Evolutionary conservation across 1,140 invertebrate species (phyloP), one percentile per base, ranked within the genome.

Genomic region (Parasteatoda tepidariorum): DNA sequence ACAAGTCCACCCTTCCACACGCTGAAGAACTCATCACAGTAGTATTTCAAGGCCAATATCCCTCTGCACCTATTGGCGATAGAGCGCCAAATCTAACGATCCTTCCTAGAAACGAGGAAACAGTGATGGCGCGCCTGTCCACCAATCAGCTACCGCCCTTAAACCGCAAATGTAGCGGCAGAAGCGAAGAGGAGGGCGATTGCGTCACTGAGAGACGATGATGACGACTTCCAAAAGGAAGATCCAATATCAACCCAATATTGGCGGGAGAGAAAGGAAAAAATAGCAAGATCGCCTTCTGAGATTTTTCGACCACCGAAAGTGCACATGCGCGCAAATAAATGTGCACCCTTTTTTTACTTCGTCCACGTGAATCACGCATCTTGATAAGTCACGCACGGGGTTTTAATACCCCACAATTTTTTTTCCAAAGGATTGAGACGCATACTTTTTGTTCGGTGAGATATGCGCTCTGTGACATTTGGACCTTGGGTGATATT

Each of bases 101-200:
- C 24, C 28, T 11, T 15, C 18, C 15, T 15, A 3, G 7, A 24
- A 6, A 18, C 48, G 24, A 71, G 28, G 41, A 71, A 55, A 55
- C 34, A 55, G 41, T 57, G 41, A 71, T 71, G 68, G 68, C 68
- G 68, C 41, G 68, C 41, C 68, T n/a, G 11, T 75, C 74, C n/a
- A n/a, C 74, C 74, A 78, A 78, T 78, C 33, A 55, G 74, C 33
- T 59, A 7, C 2, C 74, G 18, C 13, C 74, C 30, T 64, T 48
- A 41, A 55, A 78, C 74, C 74, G 74, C 74, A 78, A 78, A 66
- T 78, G 74, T 78, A 78, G 74, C 74, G 74, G 74, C 71, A 74
- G 55, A 15, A 61, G 30, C 28, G 55, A 4, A 48, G 48, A 61
- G 38, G 38, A 48, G 38, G 71, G 41, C 34, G 61, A 67, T 78